Conservation (phyloP, 2,797 vertebrate species). For the Echeneis naucrates region DNA sequence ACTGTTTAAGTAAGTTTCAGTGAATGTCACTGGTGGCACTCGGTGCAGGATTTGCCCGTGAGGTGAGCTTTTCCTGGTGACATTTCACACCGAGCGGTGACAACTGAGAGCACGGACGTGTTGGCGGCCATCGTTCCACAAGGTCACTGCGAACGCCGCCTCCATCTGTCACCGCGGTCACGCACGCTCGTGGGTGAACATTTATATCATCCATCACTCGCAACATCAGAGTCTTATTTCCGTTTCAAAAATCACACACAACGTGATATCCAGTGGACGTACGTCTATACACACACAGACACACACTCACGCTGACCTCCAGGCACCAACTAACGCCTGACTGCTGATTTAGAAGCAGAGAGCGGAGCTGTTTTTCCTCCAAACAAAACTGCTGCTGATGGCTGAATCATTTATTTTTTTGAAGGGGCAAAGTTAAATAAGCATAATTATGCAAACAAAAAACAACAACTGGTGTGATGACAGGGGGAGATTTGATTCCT, state of each 20-base stretch:
- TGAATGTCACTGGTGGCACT: conserved; percentile 19
- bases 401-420: too few relatives aligned
- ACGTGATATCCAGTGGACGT: not conserved
- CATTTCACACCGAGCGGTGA: conserved; percentile 30
- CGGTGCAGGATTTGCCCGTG: not conserved
- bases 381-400: not conserved
- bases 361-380: not conserved
- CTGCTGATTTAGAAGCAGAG: not conserved
- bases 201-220: conserved; percentile 28
- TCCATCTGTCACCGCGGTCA: conserved; percentile 5
- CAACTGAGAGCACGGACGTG: conserved; percentile 6
- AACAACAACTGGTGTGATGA: too few relatives aligned
- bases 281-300: conserved; percentile 10
- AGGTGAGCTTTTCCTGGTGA: conserved; percentile 23
- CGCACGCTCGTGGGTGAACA: not conserved
- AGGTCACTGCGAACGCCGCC: conserved; percentile 19
- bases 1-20: conserved; percentile 7
- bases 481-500: too few relatives aligned
- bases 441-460: too few relatives aligned
- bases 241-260: conserved; percentile 3
- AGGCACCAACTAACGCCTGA: not conserved
- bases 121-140: conserved; percentile 6
- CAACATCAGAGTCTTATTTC: not conserved
- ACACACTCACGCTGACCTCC: conserved; percentile 22
- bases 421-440: too few relatives aligned